Base-by-base conservation (phyloP, 1,140 invertebrate genomes). In the Teleopsis dalmanni region DNA sequence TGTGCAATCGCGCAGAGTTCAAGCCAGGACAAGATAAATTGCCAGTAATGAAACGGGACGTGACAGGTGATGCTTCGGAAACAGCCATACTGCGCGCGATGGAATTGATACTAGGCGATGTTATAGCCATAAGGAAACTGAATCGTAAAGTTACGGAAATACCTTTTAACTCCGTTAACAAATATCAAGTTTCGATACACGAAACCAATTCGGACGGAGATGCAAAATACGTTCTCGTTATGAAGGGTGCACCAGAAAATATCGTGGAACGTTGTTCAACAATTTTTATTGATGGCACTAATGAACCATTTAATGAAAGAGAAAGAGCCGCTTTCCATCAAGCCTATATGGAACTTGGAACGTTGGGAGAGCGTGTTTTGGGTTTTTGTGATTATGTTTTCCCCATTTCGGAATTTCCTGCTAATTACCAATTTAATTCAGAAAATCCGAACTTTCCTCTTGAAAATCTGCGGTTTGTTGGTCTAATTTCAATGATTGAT, bases 401-500 rank as follows among this genome's bases (percentile, higher is more conserved):
- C 61, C 90, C 93, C 27, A 81, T 82, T 36, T 91, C 95, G 69
- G 88, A 96, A 75, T 98, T 85, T 73, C 91, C 89, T 34, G 79
- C 86, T 52, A 91, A 90, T 41, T 99, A 83, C 73, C 85, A 87
- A 64, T 99, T 97, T 77, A 91, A 99, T 74, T 75, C 78, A 48
- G 93, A 97, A 70, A 89, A 95, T 59, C 77, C 83, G 35, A 99
- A 99, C 75, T 98, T 98, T 81, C 95, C 92, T 14, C 71, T 93
- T 31, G 84, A 85, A 49, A 88, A 87, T 57, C 82, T 99, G n/a
- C 81, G 95, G 53, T 99, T 99, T 71, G 91, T 98, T 41, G 96
- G 96, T 45, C 81, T 99, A 6, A 96, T 99, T 88, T 96, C 94
- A 56, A 98, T 99, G 96, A 98, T 99, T 79, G 96, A 99, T 79